phyloP scores from a whole-genome alignment of 2,113 vertebrate species.

The Ascaphus truei region DNA sequence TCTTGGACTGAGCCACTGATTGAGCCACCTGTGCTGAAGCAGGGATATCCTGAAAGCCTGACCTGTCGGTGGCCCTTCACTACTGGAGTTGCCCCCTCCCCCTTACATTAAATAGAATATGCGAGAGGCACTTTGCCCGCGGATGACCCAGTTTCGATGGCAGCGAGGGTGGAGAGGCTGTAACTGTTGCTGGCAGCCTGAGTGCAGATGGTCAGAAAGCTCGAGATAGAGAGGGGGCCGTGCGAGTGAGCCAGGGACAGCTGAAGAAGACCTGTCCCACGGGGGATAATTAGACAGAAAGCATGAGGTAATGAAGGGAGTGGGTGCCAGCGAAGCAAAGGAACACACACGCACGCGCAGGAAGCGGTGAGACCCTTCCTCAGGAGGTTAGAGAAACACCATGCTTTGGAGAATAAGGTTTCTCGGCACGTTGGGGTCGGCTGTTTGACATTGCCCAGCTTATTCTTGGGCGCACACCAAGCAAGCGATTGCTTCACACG shows the following conservation, averaged over 20 bases:
- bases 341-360: too few species aligned
- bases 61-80: too few species aligned
- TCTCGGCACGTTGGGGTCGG: too few species aligned
- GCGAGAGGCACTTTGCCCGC: background rate
- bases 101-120: background rate
- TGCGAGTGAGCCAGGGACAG: background rate
- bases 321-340: background rate
- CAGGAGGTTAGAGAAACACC: background rate
- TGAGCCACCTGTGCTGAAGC: too few species aligned
- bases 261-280: conserved; percentile 16
- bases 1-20: too few species aligned
- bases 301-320: conserved; percentile 15
- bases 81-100: too few species aligned
- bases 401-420: too few species aligned
- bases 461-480: too few species aligned
- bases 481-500: too few species aligned
- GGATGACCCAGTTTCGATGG: background rate
- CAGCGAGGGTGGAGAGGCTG: background rate
- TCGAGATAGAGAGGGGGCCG: background rate
- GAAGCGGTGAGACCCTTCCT: background rate
- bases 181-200: background rate
- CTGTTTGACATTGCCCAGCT: too few species aligned
- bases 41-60: too few species aligned
- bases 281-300: conserved; percentile 2
- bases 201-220: conserved; percentile 14